Base-by-base conservation (phyloP, 2,888 invertebrate genomes). In the Pteria penguin region DNA sequence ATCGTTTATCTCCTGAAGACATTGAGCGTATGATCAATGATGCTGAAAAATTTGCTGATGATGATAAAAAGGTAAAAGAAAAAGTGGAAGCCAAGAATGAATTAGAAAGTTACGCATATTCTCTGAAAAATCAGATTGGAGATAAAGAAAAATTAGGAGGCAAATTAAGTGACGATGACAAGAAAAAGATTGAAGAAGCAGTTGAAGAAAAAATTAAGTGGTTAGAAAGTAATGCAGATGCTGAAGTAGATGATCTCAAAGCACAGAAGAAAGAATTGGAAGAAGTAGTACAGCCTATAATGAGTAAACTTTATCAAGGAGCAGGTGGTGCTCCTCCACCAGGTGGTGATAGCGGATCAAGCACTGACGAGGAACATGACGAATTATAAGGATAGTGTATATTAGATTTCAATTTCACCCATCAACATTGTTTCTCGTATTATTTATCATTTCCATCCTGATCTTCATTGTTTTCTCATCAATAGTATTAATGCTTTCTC, bases 1-100 rank as follows among this genome's bases (percentile, higher is more conserved):
- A 98, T 93, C 94, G 98, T 82, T 93, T 99, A 80, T 97, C 98
- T 18, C 98, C 98, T 3, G 99, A 99, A 86, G 99, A 99, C 89
- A 99, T 99, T 86, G 98, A 99, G 91, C 94, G 98, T 80, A 99
- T 99, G 99, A 98, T 99, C 93, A 97, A 97, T 80, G 99, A 99
- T 91, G 98, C 99, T 0, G 99, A 99, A 93, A 97, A 97, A 93
- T 99, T 98, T 93, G 98, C 98, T 24, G 99, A 99, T 90, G 99
- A 99, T 85, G 99, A 99, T 93, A 98, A 98, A 94, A 97, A 97
- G 93, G 74, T 90, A 1, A 92, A 92, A 81, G 92, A 98, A 93
- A 95, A 96, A 68, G 98, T 99, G 2, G 99, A 99, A 92, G 96
- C 98, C 2, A 95, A 98, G 84, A 99, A 99, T 92, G 99, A 99